phyloP scores from a whole-genome alignment of 1,140 invertebrate genomes.

The silkworm (Bombyx mori) region ASM3026992v2 NC_085112.1:8531501-8532000 shows the following conservation, averaged over 20 bases:
- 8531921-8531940: slow-evolving; percentile 5
- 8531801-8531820: not conserved
- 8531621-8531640: slow-evolving; percentile 4
- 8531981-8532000: slow-evolving; percentile 2
- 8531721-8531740: slow-evolving; percentile 1
- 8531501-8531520: too few relatives aligned
- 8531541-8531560: slow-evolving; percentile 9
- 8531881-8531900: slow-evolving; percentile 1
- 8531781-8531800: too few relatives aligned
- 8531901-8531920: slow-evolving; percentile 6
- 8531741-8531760: not conserved
- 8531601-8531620: too few relatives aligned
- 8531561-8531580: slow-evolving; percentile 7
- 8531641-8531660: not conserved
- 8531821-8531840: slow-evolving; percentile 3
- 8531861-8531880: slow-evolving; percentile 2
- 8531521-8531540: not conserved
- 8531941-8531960: not conserved
- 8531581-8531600: slow-evolving; percentile 2
- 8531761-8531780: not conserved
- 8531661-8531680: too few relatives aligned
- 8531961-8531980: not conserved
- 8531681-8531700: too few relatives aligned
- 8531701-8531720: too few relatives aligned
- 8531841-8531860: slow-evolving; percentile 4